A percentile compares a stretch with the other conserved stretches of the same genome.
Evolutionary conservation across 2,888 invertebrate species (phyloP).

Genomic region (Drosophila meridiana): DNA sequence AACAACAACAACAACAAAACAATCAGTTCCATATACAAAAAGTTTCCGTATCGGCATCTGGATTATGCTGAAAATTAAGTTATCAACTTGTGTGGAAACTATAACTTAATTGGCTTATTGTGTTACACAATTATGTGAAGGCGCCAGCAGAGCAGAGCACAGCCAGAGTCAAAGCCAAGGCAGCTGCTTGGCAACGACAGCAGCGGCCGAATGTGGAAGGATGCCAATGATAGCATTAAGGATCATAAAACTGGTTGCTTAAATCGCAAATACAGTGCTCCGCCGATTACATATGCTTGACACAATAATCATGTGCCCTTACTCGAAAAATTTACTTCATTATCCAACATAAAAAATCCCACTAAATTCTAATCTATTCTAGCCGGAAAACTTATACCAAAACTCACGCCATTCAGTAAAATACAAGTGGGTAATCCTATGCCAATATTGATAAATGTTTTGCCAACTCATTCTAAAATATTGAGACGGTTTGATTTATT

Average conservation of each 20-base stretch:
- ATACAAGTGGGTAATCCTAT: background rate
- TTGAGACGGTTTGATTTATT: background rate
- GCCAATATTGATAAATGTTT: background rate
- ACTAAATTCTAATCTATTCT: background rate
- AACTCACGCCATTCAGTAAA: too few species aligned
- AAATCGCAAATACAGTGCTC: background rate
- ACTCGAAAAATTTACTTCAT: too few species aligned
- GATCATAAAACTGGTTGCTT: slow-evolving; percentile 7
- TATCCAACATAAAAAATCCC: background rate
- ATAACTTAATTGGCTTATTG: slow-evolving; percentile 67
- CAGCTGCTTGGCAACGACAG: slow-evolving; percentile 18
- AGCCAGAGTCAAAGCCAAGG: background rate
- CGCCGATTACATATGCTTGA: background rate
- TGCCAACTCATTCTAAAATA: background rate
- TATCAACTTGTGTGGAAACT: slow-evolving; percentile 60
- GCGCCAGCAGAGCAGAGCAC: slow-evolving; percentile 8
- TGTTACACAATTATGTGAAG: slow-evolving; percentile 57
- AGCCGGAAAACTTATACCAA: background rate
- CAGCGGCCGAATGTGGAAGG: slow-evolving; percentile 12
- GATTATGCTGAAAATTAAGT: slow-evolving; percentile 52
- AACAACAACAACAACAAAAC: slow-evolving; percentile 25
- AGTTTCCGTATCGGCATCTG: slow-evolving; percentile 48
- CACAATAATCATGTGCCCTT: background rate
- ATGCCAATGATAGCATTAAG: slow-evolving; percentile 27
- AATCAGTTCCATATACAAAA: slow-evolving; percentile 36